These are phyloP conservation scores for Alexandromys oeconomus DNA, from an alignment of 2,797 vertebrate species.

Conservation along the genomic window DNA sequence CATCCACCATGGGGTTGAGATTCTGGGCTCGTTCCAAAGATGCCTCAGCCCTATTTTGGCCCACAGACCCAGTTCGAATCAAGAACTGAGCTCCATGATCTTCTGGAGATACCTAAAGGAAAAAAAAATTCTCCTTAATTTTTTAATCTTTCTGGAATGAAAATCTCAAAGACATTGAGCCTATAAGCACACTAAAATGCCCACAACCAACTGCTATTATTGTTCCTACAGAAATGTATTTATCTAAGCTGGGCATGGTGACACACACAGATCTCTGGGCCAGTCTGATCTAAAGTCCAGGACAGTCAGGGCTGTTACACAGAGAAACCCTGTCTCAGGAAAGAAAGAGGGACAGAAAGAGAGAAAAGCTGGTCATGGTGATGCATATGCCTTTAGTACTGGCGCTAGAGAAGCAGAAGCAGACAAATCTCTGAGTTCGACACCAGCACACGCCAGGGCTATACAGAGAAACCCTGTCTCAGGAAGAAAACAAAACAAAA, in stretches of 20 bases:
- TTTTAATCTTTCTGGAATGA: conserved; percentile 23
- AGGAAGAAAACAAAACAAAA: not conserved
- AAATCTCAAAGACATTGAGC: not conserved
- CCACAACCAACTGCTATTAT: not conserved
- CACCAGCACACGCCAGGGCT: not conserved
- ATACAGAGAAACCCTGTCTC: not conserved
- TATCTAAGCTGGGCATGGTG: not conserved
- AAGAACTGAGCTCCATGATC: conserved; percentile 95
- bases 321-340: not conserved
- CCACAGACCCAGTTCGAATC: conserved; percentile 90
- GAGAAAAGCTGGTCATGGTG: too few species aligned
- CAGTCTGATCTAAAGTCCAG: not conserved
- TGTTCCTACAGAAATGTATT: not conserved
- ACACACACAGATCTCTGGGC: not conserved
- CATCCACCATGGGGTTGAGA: conserved; percentile 98
- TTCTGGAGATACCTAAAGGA: conserved; percentile 92
- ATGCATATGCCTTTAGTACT: not conserved
- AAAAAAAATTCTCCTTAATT: conserved; percentile 11
- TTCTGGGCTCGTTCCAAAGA: conserved; percentile 95
- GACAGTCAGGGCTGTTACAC: not conserved
- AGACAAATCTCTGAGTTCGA: not conserved
- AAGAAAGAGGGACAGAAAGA: too few species aligned
- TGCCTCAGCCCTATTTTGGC: conserved; percentile 93
- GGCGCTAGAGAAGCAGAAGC: not conserved
- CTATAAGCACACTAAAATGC: not conserved